Percentiles rank a stretch among this genome's conserved stretches.
Conservation (phyloP, 2,113 vertebrate genomes). For the Merops nubicus region DNA sequence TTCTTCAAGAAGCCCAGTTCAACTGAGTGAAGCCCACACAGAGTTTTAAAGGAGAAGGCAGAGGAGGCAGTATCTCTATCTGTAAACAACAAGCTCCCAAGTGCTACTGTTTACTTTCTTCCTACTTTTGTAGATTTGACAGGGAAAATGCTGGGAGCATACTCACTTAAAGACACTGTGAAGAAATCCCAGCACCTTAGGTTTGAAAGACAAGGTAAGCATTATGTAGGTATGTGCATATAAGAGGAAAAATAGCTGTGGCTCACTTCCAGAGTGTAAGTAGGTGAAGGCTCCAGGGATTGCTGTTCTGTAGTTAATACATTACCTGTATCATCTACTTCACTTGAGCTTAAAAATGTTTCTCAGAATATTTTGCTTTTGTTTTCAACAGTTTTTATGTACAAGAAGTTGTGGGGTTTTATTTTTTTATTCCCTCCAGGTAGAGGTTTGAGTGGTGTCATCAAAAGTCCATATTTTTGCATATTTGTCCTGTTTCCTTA, state of each 20-base stretch:
- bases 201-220: slow-evolving; percentile 76
- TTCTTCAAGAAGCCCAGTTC: slow-evolving; percentile 77
- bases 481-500: neutral
- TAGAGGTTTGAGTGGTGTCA: neutral
- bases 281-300: neutral
- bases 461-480: neutral
- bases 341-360: neutral
- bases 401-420: neutral
- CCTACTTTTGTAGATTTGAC: slow-evolving; percentile 66
- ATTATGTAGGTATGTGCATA: accelerated
- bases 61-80: slow-evolving; percentile 19
- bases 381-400: neutral
- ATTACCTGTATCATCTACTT: neutral
- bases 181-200: slow-evolving; percentile 40
- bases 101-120: slow-evolving; percentile 50
- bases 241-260: neutral
- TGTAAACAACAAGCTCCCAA: slow-evolving; percentile 37
- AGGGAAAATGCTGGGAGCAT: slow-evolving; percentile 47
- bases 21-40: slow-evolving; percentile 74
- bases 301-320: neutral
- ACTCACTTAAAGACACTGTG: slow-evolving; percentile 73
- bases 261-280: neutral
- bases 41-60: slow-evolving; percentile 77
- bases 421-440: too few species aligned
- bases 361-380: neutral